A percentile compares a stretch with the other conserved stretches of the same genome.
Conservation (phyloP, 2,888 invertebrate genomes). For the Schrankia costaestrigalis region DNA sequence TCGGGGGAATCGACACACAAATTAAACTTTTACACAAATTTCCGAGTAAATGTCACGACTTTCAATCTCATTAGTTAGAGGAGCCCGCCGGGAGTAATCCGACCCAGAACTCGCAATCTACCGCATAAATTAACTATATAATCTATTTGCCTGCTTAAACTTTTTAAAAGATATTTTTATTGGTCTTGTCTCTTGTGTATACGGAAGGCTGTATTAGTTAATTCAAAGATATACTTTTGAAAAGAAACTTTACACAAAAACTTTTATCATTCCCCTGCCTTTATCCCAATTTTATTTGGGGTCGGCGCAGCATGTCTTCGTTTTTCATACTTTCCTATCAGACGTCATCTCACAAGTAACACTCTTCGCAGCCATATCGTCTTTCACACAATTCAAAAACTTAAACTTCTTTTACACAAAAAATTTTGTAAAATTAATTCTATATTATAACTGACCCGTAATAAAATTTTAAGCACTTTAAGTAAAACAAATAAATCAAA, state of each 20-base stretch:
- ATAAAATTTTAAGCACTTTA: too few relatives aligned
- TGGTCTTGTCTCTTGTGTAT: constrained; percentile 30
- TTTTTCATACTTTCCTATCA: too few relatives aligned
- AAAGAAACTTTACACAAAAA: too few relatives aligned
- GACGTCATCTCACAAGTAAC: too few relatives aligned
- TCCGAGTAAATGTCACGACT: constrained; percentile 9
- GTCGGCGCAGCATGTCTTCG: too few relatives aligned
- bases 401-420: too few relatives aligned
- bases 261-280: too few relatives aligned
- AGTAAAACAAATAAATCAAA: constrained; percentile 1
- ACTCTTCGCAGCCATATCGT: too few relatives aligned
- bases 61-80: constrained; percentile 24
- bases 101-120: constrained; percentile 26
- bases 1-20: neutral
- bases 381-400: too few relatives aligned
- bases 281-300: too few relatives aligned
- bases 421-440: too few relatives aligned
- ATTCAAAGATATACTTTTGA: constrained; percentile 23
- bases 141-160: constrained; percentile 19
- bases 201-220: constrained; percentile 42
- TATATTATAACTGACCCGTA: too few relatives aligned
- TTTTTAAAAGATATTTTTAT: constrained; percentile 15
- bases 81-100: constrained; percentile 20
- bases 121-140: constrained; percentile 32
- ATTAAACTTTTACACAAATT: neutral